phyloP scores from a whole-genome alignment of 1,140 invertebrate species.

The Sinella curviseta region DNA sequence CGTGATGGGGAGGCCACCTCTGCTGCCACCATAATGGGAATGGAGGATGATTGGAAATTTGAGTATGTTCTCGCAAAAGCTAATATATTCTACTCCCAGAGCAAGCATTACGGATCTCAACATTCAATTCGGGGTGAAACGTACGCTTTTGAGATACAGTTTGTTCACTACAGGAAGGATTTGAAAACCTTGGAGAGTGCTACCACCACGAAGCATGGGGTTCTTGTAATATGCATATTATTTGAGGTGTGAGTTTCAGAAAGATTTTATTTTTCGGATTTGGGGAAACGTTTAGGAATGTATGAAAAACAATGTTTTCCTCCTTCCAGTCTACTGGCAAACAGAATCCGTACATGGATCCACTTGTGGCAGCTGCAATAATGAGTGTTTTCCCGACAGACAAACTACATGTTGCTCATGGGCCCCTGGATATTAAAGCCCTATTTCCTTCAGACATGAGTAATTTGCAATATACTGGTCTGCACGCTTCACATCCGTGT shows the following conservation, averaged over 20 bases:
- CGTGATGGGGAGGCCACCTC: not conserved
- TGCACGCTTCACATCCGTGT: not conserved
- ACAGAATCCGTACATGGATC: not conserved
- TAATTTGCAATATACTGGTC: not conserved
- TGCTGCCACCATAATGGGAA: not conserved
- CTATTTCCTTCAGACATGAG: not conserved
- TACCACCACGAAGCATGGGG: not conserved
- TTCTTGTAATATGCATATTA: not conserved
- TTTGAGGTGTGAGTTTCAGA: not conserved
- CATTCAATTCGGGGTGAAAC: not conserved
- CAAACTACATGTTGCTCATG: not conserved
- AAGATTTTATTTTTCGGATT: too few species aligned
- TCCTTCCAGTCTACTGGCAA: not conserved
- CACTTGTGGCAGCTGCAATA: not conserved
- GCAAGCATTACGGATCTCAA: not conserved
- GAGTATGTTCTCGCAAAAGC: not conserved
- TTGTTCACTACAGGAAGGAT: conserved; percentile 4
- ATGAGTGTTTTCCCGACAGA: not conserved
- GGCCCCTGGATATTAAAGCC: not conserved
- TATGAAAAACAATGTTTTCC: not conserved
- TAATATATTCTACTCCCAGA: not conserved
- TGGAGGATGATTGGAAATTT: not conserved
- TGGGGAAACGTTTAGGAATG: not conserved
- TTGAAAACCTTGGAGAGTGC: not conserved
- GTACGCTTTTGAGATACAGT: not conserved